Conservation (phyloP, 1,140 invertebrate genomes). For the Stegodyphus mimosarum region DNA sequence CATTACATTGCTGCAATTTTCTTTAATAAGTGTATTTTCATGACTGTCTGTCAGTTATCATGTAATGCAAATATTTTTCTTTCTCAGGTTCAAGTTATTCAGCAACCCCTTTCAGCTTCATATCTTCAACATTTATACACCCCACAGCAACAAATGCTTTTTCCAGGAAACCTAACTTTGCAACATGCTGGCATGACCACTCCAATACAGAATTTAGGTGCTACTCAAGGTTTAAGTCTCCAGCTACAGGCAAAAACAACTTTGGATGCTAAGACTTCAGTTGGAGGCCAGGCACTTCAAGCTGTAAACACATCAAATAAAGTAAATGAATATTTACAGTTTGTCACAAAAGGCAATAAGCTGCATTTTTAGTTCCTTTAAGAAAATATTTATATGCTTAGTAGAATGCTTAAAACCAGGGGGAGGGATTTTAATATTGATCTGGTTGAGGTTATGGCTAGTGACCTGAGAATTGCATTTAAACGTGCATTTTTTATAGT, state of each 20-base stretch:
- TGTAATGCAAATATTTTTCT: background rate
- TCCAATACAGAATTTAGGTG: conserved; percentile 47
- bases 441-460: too few relatives aligned
- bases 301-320: conserved; percentile 41
- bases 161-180: conserved; percentile 79
- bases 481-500: too few relatives aligned
- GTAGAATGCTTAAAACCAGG: too few relatives aligned
- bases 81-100: conserved; percentile 79
- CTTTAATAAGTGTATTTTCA: background rate
- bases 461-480: too few relatives aligned
- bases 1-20: too few relatives aligned
- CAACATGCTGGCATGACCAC: conserved; percentile 67
- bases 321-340: background rate
- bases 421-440: too few relatives aligned
- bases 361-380: too few relatives aligned
- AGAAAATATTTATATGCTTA: too few relatives aligned
- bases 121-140: conserved; percentile 82
- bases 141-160: conserved; percentile 80
- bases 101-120: conserved; percentile 79
- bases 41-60: background rate
- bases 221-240: conserved; percentile 53
- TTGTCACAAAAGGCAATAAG: too few relatives aligned
- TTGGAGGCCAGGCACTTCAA: conserved; percentile 73
- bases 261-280: conserved; percentile 47
- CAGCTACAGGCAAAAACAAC: conserved; percentile 59